Base-by-base conservation (phyloP, 1,140 invertebrate species). In the Holotrichia oblita region DNA sequence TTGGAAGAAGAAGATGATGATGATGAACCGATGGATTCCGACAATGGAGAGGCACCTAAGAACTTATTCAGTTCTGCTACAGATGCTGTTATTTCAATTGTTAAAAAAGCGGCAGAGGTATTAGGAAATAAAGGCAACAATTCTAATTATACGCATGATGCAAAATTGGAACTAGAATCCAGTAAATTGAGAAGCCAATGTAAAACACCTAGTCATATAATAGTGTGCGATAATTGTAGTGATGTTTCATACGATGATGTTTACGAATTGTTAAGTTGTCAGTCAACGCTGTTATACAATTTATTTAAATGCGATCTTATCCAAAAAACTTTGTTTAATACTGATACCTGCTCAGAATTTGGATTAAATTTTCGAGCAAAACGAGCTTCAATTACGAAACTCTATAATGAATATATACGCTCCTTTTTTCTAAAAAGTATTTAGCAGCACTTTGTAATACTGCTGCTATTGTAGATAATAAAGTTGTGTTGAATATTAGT, bases 81-180 rank as follows among this genome's bases (percentile, higher is more conserved):
- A 76, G 94, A 96, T 84, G 95, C 94, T 0, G 95, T 97, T 4
- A 90, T 97, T 80, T 94, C 92, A 77, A 95, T 97, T 76, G 94
- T 97, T 6, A 96, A 96, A 84, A 96, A 96, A 87, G 95, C 95
- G 0, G 94, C 94, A 12, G 91, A 95, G 87, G 94, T 93, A 14
- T 87, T 96, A 76, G 93, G 92, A 0, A 94, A 94, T 84, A 91
- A 91, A 81, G 88, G 91, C 81, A 90, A 92, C 74, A 80, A 73
- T 86, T 88, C 89, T 81, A 89, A 85, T 77, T 42, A 83, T 10
- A 85, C 82, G 55, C 77, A 78, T 76, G 59, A 77, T 20, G 64
- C 84, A 9, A 85, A 85, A 12, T 83, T 85, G 3, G 80, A 44
- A 20, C 20, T n/a, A 44, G 22, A 42, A 8, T 22, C 41, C 24